These are phyloP conservation scores for Zaprionus ornatus DNA, from an alignment of 1,140 invertebrate genomes.

Conservation along the genomic window DNA sequence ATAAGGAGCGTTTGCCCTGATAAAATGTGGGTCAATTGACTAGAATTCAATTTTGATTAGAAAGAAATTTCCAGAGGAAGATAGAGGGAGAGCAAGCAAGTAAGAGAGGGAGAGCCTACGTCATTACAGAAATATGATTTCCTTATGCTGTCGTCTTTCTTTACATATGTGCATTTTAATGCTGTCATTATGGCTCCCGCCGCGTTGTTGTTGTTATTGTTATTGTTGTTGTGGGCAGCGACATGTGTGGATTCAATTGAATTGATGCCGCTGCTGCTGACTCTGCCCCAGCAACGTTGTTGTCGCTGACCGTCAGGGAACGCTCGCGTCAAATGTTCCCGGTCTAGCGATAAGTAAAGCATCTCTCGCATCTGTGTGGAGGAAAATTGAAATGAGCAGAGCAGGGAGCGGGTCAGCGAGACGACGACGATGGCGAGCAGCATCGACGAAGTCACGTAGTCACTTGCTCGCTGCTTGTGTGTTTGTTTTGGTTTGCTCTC, in stretches of 20 bases:
- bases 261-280: slow-evolving; percentile 17
- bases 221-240: slow-evolving; percentile 8
- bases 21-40: slow-evolving; percentile 62
- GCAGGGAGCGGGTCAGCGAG: slow-evolving; percentile 7
- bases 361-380: slow-evolving; percentile 35
- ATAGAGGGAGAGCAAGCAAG: not conserved
- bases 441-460: slow-evolving; percentile 65
- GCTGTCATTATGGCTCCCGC: slow-evolving; percentile 19
- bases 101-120: not conserved
- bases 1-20: slow-evolving; percentile 47
- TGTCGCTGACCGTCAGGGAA: slow-evolving; percentile 45
- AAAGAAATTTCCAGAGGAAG: slow-evolving; percentile 57
- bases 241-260: slow-evolving; percentile 44
- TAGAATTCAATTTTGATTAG: slow-evolving; percentile 65
- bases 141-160: slow-evolving; percentile 13
- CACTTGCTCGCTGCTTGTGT: slow-evolving; percentile 46
- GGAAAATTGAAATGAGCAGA: not conserved
- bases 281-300: not conserved
- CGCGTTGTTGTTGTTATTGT: not conserved
- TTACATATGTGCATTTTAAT: slow-evolving; percentile 34
- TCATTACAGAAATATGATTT: slow-evolving; percentile 32
- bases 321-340: slow-evolving; percentile 37
- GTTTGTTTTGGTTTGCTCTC: slow-evolving; percentile 64
- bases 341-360: slow-evolving; percentile 62
- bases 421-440: slow-evolving; percentile 28